Evolutionary conservation across 2,888 invertebrate species (phyloP).

Genomic region (Apamea monoglypha): DNA sequence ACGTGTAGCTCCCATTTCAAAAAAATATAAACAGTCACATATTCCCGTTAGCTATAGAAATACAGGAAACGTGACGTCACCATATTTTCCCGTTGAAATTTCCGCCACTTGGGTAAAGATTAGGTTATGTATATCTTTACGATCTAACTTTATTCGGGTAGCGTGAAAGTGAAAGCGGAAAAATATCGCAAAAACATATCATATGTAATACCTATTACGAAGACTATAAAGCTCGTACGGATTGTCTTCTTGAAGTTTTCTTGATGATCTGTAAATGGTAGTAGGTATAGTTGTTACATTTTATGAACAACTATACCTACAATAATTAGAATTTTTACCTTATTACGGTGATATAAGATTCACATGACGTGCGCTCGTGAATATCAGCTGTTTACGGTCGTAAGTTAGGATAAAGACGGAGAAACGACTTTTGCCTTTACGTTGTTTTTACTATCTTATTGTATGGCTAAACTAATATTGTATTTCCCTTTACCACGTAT

Average conservation of each 20-base stretch:
- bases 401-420: neutral
- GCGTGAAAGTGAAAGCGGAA: constrained; percentile 41
- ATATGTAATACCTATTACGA: constrained; percentile 48
- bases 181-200: constrained; percentile 49
- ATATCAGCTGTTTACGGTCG: constrained; percentile 21
- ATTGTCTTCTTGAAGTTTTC: constrained; percentile 33
- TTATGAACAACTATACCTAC: neutral
- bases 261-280: constrained; percentile 28
- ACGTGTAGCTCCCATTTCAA: constrained; percentile 30
- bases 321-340: constrained; percentile 1
- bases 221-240: constrained; percentile 22
- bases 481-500: neutral
- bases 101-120: constrained; percentile 66
- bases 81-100: constrained; percentile 64
- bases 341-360: neutral
- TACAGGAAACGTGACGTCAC: constrained; percentile 61
- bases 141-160: constrained; percentile 53
- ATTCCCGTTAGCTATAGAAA: constrained; percentile 48
- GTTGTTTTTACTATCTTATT: constrained; percentile 3
- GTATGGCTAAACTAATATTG: neutral
- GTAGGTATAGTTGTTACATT: constrained; percentile 4
- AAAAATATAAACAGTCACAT: constrained; percentile 55
- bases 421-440: neutral
- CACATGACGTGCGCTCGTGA: neutral
- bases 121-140: constrained; percentile 64